Evolutionary conservation across 2,888 invertebrate genomes (phyloP), one percentile per base, ranked within the genome.

Genomic region (Eupeodes luniger): DNA sequence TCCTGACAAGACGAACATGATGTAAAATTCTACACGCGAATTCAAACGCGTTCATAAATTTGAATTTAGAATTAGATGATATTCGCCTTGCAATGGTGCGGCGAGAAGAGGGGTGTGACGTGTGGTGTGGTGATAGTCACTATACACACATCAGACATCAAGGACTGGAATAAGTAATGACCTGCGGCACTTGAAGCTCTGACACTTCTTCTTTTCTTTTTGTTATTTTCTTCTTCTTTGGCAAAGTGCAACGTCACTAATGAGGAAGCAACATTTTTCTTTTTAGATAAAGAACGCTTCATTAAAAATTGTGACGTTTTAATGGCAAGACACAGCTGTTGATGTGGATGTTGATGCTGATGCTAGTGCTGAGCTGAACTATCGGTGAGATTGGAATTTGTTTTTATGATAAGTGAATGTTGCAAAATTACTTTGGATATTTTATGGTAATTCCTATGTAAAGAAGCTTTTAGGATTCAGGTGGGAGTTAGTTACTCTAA

Each of bases 11-110:
- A 72, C 72, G 47, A 72, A 78, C 82, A 82, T 69, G 69, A 74
- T 86, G 85, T 78, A 78, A 49, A 74, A 69, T 61, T 85, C 66
- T 66, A 66, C 82, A 62, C 67, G 74, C 82, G 62, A 67, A 74
- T 67, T 57, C 77, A 57, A 66, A 82, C 72, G 74, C 67, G 72
- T 78, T 78, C 74, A 78, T 86, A 86, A 86, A 86, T 86, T 82
- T 70, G 14, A 69, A 82, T 75, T 82, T 78, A 86, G 77, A 47
- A 61, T 70, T 61, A 70, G 70, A 70, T 55, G 55, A 70, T 55
- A 66, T 70, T 81, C 57, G 6, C 16, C 7, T n/a, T 34, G 64
- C 27, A 11, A 27, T 59, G 34, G 19, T 19, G 0, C 0, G 2
- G 7, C 27, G 1, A 55, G 27, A 36, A 10, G 5, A 36, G 16